These are phyloP conservation scores for Enteromius viviparus DNA, from an alignment of 2,797 vertebrate genomes.

Conservation along the genomic window DNA sequence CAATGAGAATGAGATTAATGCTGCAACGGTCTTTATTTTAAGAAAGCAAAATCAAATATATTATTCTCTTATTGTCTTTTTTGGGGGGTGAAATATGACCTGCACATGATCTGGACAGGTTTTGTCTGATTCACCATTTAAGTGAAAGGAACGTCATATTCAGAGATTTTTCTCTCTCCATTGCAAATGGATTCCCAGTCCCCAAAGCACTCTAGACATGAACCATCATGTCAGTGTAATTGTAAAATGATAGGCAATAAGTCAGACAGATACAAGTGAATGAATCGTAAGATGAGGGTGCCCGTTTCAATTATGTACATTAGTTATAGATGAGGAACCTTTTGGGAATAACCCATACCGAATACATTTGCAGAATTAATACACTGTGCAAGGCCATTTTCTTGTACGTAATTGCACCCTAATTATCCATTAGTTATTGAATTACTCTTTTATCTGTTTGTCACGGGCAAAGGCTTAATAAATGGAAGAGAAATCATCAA, in stretches of 20 bases:
- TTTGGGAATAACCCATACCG: slow-evolving; percentile 73
- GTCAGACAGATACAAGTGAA: slow-evolving; percentile 72
- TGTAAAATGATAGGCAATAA: slow-evolving; percentile 75
- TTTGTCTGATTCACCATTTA: background rate
- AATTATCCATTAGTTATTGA: slow-evolving; percentile 83
- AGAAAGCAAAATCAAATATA: background rate
- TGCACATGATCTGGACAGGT: background rate
- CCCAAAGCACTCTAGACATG: slow-evolving; percentile 23
- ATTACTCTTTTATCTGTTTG: slow-evolving; percentile 84
- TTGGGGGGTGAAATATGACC: slow-evolving; percentile 14
- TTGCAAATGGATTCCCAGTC: slow-evolving; percentile 58
- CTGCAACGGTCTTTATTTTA: background rate
- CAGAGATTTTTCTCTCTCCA: slow-evolving; percentile 7
- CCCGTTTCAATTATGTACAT: slow-evolving; percentile 80
- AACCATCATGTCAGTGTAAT: slow-evolving; percentile 68
- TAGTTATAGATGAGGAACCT: slow-evolving; percentile 74
- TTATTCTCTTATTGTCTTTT: slow-evolving; percentile 10
- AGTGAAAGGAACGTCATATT: slow-evolving; percentile 2
- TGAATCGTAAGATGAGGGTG: slow-evolving; percentile 76
- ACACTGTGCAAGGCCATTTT: slow-evolving; percentile 76
- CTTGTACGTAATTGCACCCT: slow-evolving; percentile 78
- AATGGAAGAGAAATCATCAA: slow-evolving; percentile 76
- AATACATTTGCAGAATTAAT: slow-evolving; percentile 78
- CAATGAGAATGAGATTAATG: background rate
- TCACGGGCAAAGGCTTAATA: slow-evolving; percentile 75